Evolutionary conservation across 2,888 invertebrate species (phyloP).

Genomic region (Mesoligia furuncula): DNA sequence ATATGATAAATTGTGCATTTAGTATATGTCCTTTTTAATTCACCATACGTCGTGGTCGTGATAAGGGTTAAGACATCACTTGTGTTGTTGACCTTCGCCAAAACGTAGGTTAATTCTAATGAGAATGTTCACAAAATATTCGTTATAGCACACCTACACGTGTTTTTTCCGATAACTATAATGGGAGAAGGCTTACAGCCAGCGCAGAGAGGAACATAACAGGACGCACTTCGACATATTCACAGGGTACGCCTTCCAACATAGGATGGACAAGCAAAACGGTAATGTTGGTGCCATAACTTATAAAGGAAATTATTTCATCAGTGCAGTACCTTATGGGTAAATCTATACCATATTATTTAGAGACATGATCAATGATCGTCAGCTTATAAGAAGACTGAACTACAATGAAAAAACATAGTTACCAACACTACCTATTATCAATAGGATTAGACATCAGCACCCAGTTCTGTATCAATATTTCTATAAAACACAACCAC

Average conservation of each 20-base stretch:
- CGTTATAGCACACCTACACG: neutral
- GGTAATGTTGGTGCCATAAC: conserved; percentile 33
- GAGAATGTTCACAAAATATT: neutral
- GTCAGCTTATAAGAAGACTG: neutral
- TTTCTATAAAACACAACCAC: neutral
- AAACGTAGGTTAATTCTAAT: neutral
- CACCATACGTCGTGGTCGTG: neutral
- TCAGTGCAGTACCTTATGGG: neutral
- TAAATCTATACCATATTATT: neutral
- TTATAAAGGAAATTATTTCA: conserved; percentile 9
- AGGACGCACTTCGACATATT: conserved; percentile 38
- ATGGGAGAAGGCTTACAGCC: neutral
- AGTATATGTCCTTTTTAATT: neutral
- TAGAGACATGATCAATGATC: neutral
- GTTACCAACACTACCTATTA: neutral
- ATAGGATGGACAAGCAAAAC: conserved; percentile 39
- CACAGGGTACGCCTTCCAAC: conserved; percentile 49
- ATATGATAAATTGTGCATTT: neutral
- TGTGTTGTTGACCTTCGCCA: neutral
- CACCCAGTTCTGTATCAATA: neutral
- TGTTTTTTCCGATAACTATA: neutral
- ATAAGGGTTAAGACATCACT: neutral
- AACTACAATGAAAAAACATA: neutral
- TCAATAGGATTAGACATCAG: too few relatives aligned
- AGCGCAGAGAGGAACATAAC: conserved; percentile 46